Conservation (phyloP, 2,113 vertebrate species). For the Siniperca knerii region DNA sequence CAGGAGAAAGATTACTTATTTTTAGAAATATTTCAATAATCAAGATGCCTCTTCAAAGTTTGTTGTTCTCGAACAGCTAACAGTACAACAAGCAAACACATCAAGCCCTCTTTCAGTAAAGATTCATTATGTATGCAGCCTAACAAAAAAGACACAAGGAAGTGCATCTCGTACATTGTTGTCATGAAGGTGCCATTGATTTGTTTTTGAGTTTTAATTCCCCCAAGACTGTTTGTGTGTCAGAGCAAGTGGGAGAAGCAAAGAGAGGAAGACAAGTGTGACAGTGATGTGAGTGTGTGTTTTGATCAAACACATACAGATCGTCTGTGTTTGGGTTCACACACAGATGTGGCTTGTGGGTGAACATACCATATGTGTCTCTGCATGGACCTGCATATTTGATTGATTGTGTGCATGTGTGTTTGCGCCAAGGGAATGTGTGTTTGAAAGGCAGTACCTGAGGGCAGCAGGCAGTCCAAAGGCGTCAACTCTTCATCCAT, state of each 20-base stretch:
- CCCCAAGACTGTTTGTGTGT: constrained; percentile 45
- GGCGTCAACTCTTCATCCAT: constrained; percentile 83
- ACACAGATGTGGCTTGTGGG: background rate
- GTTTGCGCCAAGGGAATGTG: constrained; percentile 15
- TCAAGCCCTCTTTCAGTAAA: constrained; percentile 11
- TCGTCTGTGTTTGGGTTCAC: constrained; percentile 8
- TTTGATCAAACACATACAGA: constrained; percentile 40
- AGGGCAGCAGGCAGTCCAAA: constrained; percentile 84
- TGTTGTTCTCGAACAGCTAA: constrained; percentile 1
- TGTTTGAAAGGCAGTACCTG: constrained; percentile 75
- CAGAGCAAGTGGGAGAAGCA: constrained; percentile 42
- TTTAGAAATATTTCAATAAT: constrained; percentile 32
- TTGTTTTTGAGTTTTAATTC: constrained; percentile 65
- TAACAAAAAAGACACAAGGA: constrained; percentile 19
- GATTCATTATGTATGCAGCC: constrained; percentile 23
- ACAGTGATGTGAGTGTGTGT: constrained; percentile 51
- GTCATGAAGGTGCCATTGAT: constrained; percentile 55
- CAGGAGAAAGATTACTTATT: constrained; percentile 18
- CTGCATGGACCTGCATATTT: background rate
- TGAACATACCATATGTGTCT: background rate
- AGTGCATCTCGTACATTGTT: constrained; percentile 41
- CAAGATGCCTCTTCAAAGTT: constrained; percentile 17
- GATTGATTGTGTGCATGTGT: constrained; percentile 23
- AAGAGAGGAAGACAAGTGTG: constrained; percentile 49
- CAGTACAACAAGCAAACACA: constrained; percentile 33